A percentile compares a stretch with the other conserved stretches of the same genome.
These are phyloP conservation scores for Acanthococcus lagerstroemiae DNA, from an alignment of 2,888 invertebrate genomes.

Conservation along the genomic window DNA sequence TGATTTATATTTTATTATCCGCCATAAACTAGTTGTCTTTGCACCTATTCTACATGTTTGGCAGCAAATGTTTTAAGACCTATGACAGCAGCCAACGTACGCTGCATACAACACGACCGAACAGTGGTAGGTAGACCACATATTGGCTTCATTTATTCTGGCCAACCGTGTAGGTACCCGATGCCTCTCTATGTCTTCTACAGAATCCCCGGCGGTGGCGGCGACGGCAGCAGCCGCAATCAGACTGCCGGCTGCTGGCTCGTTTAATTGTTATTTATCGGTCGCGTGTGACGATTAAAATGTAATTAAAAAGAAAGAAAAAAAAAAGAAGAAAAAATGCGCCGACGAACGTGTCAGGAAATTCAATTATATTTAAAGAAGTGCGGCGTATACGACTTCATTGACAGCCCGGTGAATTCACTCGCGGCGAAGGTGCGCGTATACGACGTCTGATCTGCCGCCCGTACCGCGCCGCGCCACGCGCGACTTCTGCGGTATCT, in stretches of 20 bases:
- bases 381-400: too few species aligned
- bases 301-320: slow-evolving; percentile 17
- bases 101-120: slow-evolving; percentile 18
- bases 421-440: too few species aligned
- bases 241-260: too few species aligned
- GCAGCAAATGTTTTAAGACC: slow-evolving; percentile 31
- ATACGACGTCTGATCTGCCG: too few species aligned
- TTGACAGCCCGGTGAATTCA: too few species aligned
- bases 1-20: slow-evolving; percentile 30
- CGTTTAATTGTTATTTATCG: slow-evolving; percentile 15
- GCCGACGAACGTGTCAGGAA: neutral
- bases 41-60: slow-evolving; percentile 30
- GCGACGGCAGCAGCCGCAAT: too few species aligned
- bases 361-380: too few species aligned
- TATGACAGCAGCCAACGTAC: slow-evolving; percentile 25
- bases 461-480: too few species aligned
- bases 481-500: too few species aligned
- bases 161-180: slow-evolving; percentile 24
- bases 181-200: neutral
- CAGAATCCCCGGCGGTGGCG: neutral
- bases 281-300: slow-evolving; percentile 25
- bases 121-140: slow-evolving; percentile 31
- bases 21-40: slow-evolving; percentile 29
- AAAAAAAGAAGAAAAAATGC: too few species aligned
- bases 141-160: slow-evolving; percentile 30